Conservation (phyloP, 2,888 invertebrate genomes). For the Spilarctia lutea region DNA sequence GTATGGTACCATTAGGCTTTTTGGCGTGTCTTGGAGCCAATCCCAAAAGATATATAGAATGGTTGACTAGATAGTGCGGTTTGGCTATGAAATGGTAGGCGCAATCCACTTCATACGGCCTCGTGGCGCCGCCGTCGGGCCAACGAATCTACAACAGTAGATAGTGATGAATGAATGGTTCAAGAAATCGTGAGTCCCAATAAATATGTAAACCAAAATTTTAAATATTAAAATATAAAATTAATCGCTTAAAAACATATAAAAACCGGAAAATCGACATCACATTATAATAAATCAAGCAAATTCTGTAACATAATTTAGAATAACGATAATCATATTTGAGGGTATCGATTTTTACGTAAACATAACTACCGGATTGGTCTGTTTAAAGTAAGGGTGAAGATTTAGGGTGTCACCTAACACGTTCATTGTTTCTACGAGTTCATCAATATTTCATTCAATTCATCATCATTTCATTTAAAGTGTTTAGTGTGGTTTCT, state of each 20-base stretch:
- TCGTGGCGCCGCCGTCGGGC: background rate
- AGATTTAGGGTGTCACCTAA: background rate
- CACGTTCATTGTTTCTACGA: background rate
- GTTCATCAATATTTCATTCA: background rate
- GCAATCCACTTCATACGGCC: background rate
- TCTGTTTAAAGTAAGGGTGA: no score
- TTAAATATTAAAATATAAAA: no score
- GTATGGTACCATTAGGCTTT: no score
- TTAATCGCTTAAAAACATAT: no score
- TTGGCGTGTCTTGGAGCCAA: no score
- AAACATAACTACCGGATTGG: no score
- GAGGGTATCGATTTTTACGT: no score
- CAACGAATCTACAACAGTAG: background rate
- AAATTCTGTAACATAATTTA: background rate
- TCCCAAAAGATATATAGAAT: background rate
- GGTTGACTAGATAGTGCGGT: background rate
- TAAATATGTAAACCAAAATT: background rate
- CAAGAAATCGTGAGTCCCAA: background rate
- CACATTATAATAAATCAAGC: background rate
- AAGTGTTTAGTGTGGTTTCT: background rate
- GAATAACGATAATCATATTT: no score
- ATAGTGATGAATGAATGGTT: background rate
- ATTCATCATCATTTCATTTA: background rate
- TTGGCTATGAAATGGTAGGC: background rate
- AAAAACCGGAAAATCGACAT: background rate